Base-by-base conservation (phyloP, 2,888 invertebrate genomes). In the Coleophora deauratella region DNA sequence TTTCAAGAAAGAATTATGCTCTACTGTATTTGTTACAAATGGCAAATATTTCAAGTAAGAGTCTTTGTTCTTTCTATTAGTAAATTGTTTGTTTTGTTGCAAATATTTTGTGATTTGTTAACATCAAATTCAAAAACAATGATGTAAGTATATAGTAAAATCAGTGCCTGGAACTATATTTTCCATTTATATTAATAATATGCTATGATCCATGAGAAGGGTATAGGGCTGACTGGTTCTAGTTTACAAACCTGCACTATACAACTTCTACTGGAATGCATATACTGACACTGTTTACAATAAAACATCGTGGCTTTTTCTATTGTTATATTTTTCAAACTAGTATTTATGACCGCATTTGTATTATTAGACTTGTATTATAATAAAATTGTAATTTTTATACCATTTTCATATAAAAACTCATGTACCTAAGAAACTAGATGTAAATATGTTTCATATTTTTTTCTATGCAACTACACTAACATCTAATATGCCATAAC, bases 311-410 rank as follows among this genome's bases (percentile, higher is more conserved):
- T 71, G 72, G 81, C 84, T 82, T 80, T 45, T 75, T 76, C 76
- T 80, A 78, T 72, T 80, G 81, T 82, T 82, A 79, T 81, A 84
- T 82, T 82, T 81, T 78, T 84, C 76, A 76, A 78, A 49, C 66
- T 79, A 79, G 75, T 21, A 6, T 64, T 72, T 81, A 80, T 56
- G 61, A 76, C 70, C 68, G 74, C 75, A 77, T 80, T 81, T 84
- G 80, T 82, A 82, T 79, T 78, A 80, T 68, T 75, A 68, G 65
- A 60, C 69, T 72, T 76, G 69, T 80, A 68, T 66, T 61, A 71
- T 64, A 66, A 80, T 82, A 75, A 69, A 82, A 80, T 72, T 81
- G 84, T 84, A 84, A 82, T 82, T 84, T 85, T 85, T 84, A 81
- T 85, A 85, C 85, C 72, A 76, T 80, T 84, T 85, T 82, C 82